Base-by-base conservation (phyloP, 2,888 invertebrate species). In the Euplagia quadripunctaria region DNA sequence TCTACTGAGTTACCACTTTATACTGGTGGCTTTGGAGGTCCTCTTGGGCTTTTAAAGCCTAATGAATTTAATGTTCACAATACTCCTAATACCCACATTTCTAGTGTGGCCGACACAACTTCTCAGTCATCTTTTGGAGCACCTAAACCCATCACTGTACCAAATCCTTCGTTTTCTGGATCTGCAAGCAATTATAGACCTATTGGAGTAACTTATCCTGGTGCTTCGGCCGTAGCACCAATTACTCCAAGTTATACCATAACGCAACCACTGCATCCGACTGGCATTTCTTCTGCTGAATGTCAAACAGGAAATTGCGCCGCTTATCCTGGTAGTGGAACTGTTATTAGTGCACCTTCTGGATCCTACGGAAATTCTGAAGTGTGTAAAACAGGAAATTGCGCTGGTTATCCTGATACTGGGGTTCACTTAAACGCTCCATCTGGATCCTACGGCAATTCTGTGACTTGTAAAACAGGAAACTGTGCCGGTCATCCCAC, bases 11-110 rank as follows among this genome's bases (percentile, higher is more conserved):
- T 17, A 17, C 71, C 75, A 6, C 46, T 74, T 58, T 89, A 90
- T 58, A 80, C 82, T 8, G 88, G 86, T 74, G 86, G 88, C 8
- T 90, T 90, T 77, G 89, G 89, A 64, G 88, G 84, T 16, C 86
- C 88, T 67, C 52, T 85, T 16, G 89, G 87, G n/a, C 71, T 88
- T 52, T 77, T 88, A 49, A 87, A 87, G 76, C 85, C 84, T 42
- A 73, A 73, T 75, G 73, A 76, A 73, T 69, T 70, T 64, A 51
- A 72, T 67, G 67, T 61, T 68, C 74, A 58, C 42, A 66, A 75
- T 16, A 64, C 65, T 4, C 42, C 76, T 64, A 76, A 71, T 70
- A 70, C 65, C 58, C 65, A 70, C 51, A 74, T 77, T 41, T 20
- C 74, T 58, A 64, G 14, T 72, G 61, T 52, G 6, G 71, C 58